Evolutionary conservation across 2,797 vertebrate genomes (phyloP).

Genomic region (Denticeps clupeoides): DNA sequence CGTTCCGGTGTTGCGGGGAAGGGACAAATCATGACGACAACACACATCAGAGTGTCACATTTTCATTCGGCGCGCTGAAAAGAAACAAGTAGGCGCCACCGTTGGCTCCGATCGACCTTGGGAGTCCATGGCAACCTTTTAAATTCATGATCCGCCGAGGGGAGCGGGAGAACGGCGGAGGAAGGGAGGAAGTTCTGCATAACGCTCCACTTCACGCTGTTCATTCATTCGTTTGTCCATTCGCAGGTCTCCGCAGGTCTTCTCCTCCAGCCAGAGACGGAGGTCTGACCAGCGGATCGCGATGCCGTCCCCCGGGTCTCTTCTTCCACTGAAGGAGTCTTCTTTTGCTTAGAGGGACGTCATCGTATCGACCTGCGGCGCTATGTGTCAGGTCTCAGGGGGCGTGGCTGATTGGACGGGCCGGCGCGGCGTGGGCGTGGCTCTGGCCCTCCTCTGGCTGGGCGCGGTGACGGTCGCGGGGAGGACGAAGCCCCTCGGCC

Average conservation of each 20-base stretch:
- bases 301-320: no score
- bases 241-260: no score
- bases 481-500: slow-evolving; percentile 77
- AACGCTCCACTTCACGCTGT: no score
- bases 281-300: no score
- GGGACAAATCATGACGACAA: no score
- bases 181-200: no score
- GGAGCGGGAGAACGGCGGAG: slow-evolving; percentile 1
- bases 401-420: slow-evolving; percentile 26
- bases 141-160: slow-evolving; percentile 31
- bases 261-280: no score
- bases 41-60: slow-evolving; percentile 19
- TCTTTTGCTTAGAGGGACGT: no score
- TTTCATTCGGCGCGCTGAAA: slow-evolving; percentile 29
- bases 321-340: no score
- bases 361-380: no score
- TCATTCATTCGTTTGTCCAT: no score
- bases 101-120: slow-evolving; percentile 40
- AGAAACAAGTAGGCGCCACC: slow-evolving; percentile 28
- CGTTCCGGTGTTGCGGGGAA: no score
- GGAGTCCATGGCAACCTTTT: slow-evolving; percentile 42
- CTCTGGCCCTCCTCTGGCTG: slow-evolving; percentile 45
- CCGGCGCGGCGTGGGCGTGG: slow-evolving; percentile 12
- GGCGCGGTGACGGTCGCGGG: slow-evolving; percentile 54
- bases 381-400: slow-evolving; percentile 47